Evolutionary conservation across 2,888 invertebrate genomes (phyloP).

Genomic region (Alcis repandata): DNA sequence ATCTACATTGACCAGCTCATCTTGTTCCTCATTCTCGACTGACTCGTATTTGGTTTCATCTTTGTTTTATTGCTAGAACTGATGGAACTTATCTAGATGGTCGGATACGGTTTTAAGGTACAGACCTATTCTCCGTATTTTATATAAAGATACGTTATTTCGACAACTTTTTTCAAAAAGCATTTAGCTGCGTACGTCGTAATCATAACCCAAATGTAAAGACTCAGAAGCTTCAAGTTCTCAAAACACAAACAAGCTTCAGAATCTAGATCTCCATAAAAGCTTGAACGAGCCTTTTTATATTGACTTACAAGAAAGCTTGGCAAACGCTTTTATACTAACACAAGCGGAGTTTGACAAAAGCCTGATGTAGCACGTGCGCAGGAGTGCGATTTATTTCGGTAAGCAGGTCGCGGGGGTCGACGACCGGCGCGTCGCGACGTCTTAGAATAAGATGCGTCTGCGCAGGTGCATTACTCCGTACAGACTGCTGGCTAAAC

Average conservation of each 20-base stretch:
- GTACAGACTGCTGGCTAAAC: conserved; percentile 22
- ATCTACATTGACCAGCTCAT: conserved; percentile 30
- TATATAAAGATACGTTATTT: background rate
- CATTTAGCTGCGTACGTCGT: no score
- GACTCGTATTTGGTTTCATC: background rate
- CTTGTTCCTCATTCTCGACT: conserved; percentile 44
- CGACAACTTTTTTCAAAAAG: no score
- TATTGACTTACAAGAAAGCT: conserved; percentile 19
- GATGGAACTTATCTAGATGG: background rate
- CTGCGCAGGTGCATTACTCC: conserved; percentile 72
- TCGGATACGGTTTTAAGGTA: background rate
- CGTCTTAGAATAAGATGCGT: conserved; percentile 79
- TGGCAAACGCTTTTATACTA: conserved; percentile 14
- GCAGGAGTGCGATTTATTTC: conserved; percentile 72
- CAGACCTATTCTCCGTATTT: no score
- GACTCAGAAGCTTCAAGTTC: background rate
- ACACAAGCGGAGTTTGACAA: conserved; percentile 50
- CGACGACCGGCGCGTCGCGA: conserved; percentile 80
- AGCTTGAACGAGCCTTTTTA: conserved; percentile 14
- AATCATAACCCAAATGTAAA: background rate
- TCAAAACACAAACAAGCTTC: background rate
- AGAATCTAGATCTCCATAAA: conserved; percentile 2
- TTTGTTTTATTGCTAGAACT: background rate
- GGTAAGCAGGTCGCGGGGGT: conserved; percentile 83
- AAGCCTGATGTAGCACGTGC: conserved; percentile 66